Evolutionary conservation across 2,888 invertebrate species (phyloP), one percentile per base, ranked within the genome.

Genomic region (Drosophila putrida): DNA sequence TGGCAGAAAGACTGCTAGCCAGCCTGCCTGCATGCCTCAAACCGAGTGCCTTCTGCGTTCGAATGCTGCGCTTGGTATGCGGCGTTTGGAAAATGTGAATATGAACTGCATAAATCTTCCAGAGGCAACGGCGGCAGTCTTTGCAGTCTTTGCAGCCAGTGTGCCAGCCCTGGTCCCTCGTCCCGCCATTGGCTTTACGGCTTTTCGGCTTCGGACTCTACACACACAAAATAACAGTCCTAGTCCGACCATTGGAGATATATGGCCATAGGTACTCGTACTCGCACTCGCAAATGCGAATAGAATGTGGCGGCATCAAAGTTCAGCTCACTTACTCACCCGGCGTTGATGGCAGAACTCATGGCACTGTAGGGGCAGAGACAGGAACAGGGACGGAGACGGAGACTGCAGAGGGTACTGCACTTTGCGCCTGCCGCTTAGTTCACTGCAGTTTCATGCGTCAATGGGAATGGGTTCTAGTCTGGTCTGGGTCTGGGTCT

Each of bases 21-120:
- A 20, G 60, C 13, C 28, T 15, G 72, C 55, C 66, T 80, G 78
- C 51, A 46, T 28, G 35, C 58, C 44, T 46, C 59, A 53, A 51
- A 27, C 69, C 31, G 36, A 10, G 49, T 44, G 51, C 50, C 59
- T 33, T 20, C 53, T 70, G 65, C 70, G 73, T 87, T 78, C 89
- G 89, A 80, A 77, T 81, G 76, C 75, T 86, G 80, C 79, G 87
- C 72, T 71, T 88, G 87, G 90, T 78, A 81, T 90, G 82, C 81
- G 82, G 87, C 84, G 78, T 88, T 88, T 83, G 83, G 87, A 82
- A 90, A 89, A 88, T 90, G 90, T 91, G 90, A 91, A 91, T 90
- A 90, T 91, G 90, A 91, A 91, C 91, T 91, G 80, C 89, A 91
- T 91, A 91, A 91, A 91, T 91, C 90, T 88, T 82, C 68, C 75